These are phyloP conservation scores for Lagocephalus sceleratus DNA, from an alignment of 2,797 vertebrate species.

Conservation along the genomic window DNA sequence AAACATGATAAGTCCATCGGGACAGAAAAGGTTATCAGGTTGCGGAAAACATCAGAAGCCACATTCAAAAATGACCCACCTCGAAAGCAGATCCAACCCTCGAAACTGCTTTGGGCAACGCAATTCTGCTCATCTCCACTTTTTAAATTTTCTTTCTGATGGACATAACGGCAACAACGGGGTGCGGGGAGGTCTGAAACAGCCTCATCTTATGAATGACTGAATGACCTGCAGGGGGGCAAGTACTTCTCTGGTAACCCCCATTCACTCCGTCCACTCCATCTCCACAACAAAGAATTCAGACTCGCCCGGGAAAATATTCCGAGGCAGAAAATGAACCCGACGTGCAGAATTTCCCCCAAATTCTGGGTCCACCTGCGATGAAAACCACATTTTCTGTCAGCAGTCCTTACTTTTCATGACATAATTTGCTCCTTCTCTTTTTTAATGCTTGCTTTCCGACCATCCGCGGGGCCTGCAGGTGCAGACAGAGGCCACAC, in stretches of 20 bases:
- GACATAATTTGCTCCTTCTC: slow-evolving; percentile 25
- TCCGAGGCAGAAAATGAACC: slow-evolving; percentile 4
- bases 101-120: neutral
- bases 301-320: slow-evolving; percentile 5
- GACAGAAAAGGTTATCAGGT: slow-evolving; percentile 36
- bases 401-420: slow-evolving; percentile 11
- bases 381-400: neutral
- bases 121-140: slow-evolving; percentile 31
- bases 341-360: neutral
- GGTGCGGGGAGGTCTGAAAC: slow-evolving; percentile 57
- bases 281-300: slow-evolving; percentile 25
- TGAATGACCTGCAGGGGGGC: slow-evolving; percentile 68
- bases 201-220: slow-evolving; percentile 66
- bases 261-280: slow-evolving; percentile 28
- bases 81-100: neutral
- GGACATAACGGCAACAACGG: slow-evolving; percentile 49
- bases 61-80: neutral
- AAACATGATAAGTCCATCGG: slow-evolving; percentile 60
- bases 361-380: neutral
- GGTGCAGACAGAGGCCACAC: slow-evolving; percentile 71
- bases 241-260: slow-evolving; percentile 41
- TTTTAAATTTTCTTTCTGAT: slow-evolving; percentile 49
- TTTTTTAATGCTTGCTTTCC: slow-evolving; percentile 31
- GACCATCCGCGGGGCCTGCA: slow-evolving; percentile 59
- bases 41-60: slow-evolving; percentile 16